Base-by-base conservation (phyloP, 2,113 vertebrate species). In the Phoenicopterus ruber region DNA sequence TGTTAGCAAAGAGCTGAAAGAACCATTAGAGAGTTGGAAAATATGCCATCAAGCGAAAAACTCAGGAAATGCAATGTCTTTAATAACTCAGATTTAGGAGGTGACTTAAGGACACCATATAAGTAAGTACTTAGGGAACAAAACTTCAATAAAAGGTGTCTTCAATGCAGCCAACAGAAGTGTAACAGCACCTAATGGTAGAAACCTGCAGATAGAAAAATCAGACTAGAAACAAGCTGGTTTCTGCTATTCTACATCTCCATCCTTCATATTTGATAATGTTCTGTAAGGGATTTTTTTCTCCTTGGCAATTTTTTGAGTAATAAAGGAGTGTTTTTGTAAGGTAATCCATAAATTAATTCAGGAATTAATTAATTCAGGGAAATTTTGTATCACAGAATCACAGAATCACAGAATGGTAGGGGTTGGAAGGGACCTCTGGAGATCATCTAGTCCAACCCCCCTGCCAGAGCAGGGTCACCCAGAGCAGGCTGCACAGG, bases 71-170 rank as follows among this genome's bases (percentile, higher is more conserved):
- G 49, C 82, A 91, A 28, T 91, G 57, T 8, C 55, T 86, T 73
- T 78, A 86, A 38, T 55, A 93, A 86, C 49, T 93, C 36, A 36
- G 42, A 91, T 94, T 88, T 88, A 96, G 65, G 59, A 95, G 86
- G 72, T 93, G 80, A 89, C 29, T 73, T 96, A 70, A 79, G 93
- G 83, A 89, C 65, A 91, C 15, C 6, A 46, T 59, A 16, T n/a
- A 82, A 91, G 42, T 86, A 57, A 73, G 40, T 44, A 52, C 28
- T 36, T 8, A 61, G 46, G 49, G 32, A 32, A 86, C 13, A 70
- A 72, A 94, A 77, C 25, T 76, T 85, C 22, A 88, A 1, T 49
- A 47, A 82, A 77, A 76, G 11, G 16, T 77, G 31, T 54, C 55
- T 73, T 77, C 59, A 82, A 3, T n/a, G 47, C 47, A 92, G 55